Conservation (phyloP, 2,797 vertebrate genomes). For the Salarias fasciatus region DNA sequence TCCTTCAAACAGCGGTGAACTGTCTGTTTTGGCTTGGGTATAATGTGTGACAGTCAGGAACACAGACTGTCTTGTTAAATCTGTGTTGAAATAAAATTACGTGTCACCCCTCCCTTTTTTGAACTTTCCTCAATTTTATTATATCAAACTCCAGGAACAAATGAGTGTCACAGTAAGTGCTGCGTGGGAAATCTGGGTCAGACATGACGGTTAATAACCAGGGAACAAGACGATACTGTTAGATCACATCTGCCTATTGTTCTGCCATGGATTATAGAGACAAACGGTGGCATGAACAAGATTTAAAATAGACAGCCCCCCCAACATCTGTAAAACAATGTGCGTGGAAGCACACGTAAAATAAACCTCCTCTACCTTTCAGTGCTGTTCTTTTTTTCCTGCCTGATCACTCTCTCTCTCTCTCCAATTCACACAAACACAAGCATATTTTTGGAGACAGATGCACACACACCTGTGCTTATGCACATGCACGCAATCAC, state of each 20-base stretch:
- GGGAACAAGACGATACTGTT: constrained; percentile 71
- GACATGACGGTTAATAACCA: constrained; percentile 74
- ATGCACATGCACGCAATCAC: background rate
- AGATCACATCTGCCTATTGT: constrained; percentile 76
- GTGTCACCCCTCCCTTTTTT: constrained; percentile 29
- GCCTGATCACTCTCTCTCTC: constrained; percentile 17
- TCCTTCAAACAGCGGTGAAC: constrained; percentile 38
- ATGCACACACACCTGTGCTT: constrained; percentile 15
- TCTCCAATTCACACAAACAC: constrained; percentile 28
- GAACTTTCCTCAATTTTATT: constrained; percentile 38
- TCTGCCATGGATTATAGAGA: constrained; percentile 70
- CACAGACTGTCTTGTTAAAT: constrained; percentile 51
- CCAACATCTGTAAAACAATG: constrained; percentile 60
- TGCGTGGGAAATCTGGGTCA: constrained; percentile 71
- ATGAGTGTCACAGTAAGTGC: constrained; percentile 56
- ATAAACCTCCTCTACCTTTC: constrained; percentile 58
- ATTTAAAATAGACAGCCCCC: constrained; percentile 60
- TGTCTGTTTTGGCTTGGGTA: constrained; percentile 39
- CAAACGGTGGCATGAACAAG: constrained; percentile 67
- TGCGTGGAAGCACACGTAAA: constrained; percentile 59
- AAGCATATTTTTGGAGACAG: constrained; percentile 24
- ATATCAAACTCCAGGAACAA: constrained; percentile 51
- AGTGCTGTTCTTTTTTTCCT: constrained; percentile 37
- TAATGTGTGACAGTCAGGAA: constrained; percentile 53
- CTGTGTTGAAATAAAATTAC: constrained; percentile 39